A percentile compares a stretch with the other conserved stretches of the same genome.
Conservation (phyloP, 2,797 vertebrate genomes). For the Takifugu rubripes region DNA sequence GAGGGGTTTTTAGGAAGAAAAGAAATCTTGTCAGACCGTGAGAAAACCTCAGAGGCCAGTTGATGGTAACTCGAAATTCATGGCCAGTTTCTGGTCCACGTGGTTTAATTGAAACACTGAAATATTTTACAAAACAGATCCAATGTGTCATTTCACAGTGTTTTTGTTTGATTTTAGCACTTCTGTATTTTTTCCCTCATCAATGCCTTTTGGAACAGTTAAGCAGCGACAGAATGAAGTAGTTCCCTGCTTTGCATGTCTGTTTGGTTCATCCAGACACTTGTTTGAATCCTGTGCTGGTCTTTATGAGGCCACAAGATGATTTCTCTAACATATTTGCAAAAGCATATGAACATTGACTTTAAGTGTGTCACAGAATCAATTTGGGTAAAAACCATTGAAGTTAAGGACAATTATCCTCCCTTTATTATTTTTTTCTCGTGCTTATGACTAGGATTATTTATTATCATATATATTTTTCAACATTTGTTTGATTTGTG, state of each 20-base stretch:
- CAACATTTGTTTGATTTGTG: conserved; percentile 77
- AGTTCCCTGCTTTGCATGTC: conserved; percentile 54
- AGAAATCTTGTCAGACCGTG: too few species aligned
- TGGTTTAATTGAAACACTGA: too few species aligned
- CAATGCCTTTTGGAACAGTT: conserved; percentile 38
- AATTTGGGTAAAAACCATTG: conserved; percentile 57
- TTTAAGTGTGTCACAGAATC: conserved; percentile 49
- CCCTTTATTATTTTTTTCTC: conserved; percentile 49
- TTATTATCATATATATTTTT: conserved; percentile 82
- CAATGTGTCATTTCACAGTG: too few species aligned
- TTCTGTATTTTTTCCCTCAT: conserved; percentile 18
- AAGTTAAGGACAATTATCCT: conserved; percentile 42
- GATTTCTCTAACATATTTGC: conserved; percentile 45
- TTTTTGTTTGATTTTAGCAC: conserved; percentile 26
- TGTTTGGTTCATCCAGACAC: conserved; percentile 40
- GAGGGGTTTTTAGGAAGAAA: background rate
- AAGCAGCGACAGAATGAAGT: conserved; percentile 27
- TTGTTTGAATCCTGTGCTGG: conserved; percentile 33
- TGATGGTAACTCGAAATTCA: too few species aligned
- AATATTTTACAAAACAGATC: too few species aligned
- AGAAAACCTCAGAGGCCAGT: too few species aligned
- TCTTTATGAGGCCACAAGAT: conserved; percentile 29
- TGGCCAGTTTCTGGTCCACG: too few species aligned
- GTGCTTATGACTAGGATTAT: conserved; percentile 77
- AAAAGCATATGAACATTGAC: conserved; percentile 54